A percentile compares a stretch with the other conserved stretches of the same genome.
phyloP scores from a whole-genome alignment of 2,888 invertebrate genomes.

The Nezara viridula region DNA sequence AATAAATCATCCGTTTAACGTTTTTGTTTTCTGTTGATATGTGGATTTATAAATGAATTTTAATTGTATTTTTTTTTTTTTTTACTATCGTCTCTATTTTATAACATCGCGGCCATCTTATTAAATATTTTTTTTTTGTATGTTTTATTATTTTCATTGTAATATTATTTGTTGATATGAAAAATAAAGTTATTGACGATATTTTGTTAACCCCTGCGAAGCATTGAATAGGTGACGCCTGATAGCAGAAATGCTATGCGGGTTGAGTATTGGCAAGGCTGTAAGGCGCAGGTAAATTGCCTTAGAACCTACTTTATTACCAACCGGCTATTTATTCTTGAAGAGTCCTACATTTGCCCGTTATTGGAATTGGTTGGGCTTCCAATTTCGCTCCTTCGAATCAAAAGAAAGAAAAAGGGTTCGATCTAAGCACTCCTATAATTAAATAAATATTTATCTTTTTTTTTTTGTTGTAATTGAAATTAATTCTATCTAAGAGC shows the following conservation, averaged over 20 bases:
- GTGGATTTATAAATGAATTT: no score
- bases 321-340: constrained; percentile 36
- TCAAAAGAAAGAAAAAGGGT: not conserved
- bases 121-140: no score
- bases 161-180: no score
- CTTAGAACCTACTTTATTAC: constrained; percentile 36
- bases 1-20: no score
- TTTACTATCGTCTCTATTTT: no score
- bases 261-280: not conserved
- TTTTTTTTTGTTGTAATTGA: not conserved
- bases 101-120: no score
- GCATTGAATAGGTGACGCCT: not conserved
- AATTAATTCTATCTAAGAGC: not conserved
- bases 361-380: constrained; percentile 6
- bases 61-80: no score
- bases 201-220: not conserved
- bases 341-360: not conserved
- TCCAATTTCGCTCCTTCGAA: not conserved
- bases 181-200: no score
- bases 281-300: constrained; percentile 31
- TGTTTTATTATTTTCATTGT: no score
- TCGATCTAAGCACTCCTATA: not conserved
- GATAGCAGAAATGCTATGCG: not conserved
- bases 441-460: not conserved
- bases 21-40: no score